Conservation (phyloP, 2,797 vertebrate species). For the Bovichtus variegatus region DNA sequence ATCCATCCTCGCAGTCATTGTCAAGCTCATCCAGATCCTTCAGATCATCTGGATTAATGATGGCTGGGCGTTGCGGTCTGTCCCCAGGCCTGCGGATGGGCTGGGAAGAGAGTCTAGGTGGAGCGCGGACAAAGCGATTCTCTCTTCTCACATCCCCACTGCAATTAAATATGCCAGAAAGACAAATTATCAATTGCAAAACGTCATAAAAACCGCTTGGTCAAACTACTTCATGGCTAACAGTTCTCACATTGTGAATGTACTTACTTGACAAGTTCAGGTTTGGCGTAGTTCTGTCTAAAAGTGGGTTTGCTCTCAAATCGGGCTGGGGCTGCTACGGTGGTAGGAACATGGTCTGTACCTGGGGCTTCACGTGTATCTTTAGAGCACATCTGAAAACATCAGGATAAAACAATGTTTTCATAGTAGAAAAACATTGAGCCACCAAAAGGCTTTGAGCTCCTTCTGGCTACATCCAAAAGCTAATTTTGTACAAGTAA, state of each 20-base stretch:
- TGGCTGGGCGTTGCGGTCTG: conserved; percentile 90
- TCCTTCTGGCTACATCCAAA: neutral
- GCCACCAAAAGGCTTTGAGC: neutral
- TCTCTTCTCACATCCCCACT: conserved; percentile 90
- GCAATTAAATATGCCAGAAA: conserved; percentile 20
- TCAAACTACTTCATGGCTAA: neutral
- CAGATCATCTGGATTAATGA: conserved; percentile 96
- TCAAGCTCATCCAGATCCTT: conserved; percentile 98
- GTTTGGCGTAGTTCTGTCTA: conserved; percentile 88
- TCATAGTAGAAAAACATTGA: neutral
- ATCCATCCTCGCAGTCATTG: conserved; percentile 94
- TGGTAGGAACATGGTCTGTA: conserved; percentile 85
- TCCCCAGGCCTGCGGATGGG: conserved; percentile 90
- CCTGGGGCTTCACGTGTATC: conserved; percentile 89
- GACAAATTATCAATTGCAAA: neutral
- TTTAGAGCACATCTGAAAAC: conserved; percentile 94
- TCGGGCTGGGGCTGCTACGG: conserved; percentile 88
- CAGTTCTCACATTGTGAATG: neutral
- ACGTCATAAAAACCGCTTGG: neutral
- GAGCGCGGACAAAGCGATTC: conserved; percentile 84
- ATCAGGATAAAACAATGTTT: conserved; percentile 1
- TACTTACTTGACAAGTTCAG: conserved; percentile 87
- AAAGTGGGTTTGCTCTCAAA: conserved; percentile 93
- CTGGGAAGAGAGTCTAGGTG: conserved; percentile 85
- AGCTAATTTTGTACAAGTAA: neutral